Base-by-base conservation (phyloP, 2,888 invertebrate species). In the Andrena haemorrhoa region DNA sequence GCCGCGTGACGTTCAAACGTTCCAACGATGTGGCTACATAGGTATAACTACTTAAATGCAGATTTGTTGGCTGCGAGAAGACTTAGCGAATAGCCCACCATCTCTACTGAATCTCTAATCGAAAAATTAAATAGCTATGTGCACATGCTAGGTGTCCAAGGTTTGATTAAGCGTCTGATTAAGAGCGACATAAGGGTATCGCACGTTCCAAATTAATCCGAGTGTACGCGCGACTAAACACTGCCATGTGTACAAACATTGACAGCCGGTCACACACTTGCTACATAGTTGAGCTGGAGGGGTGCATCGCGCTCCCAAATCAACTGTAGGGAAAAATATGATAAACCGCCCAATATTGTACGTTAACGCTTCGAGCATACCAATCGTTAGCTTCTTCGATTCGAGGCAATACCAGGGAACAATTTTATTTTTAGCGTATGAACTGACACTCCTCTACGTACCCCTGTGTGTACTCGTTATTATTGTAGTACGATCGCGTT, bases 211-310 rank as follows among this genome's bases (percentile, higher is more conserved):
- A 84, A 84, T 83, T 91, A 92, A 91, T 91, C 89, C 87, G 84
- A 86, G 86, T 88, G 89, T 86, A 89, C 77, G 82, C 88, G 89
- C 88, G 84, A 86, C 90, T 90, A 92, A 91, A 92, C 84, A 89
- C 75, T 88, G 92, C 92, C 93, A 93, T 93, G 93, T 93, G 93
- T 93, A 93, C 92, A 93, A 93, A 93, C 93, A 93, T 86, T 91
- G 92, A 92, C 92, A 93, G 92, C 92, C 92, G 92, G 92, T 92
- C 87, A 85, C 82, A 86, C 91, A 91, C 91, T 91, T 90, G 91
- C 90, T 56, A 53, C 41, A 41, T 90, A 86, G 88, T 87, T 90
- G 87, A 83, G 81, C 77, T 75, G 72, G 75, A 70, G 75, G 86
- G 82, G 53, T n/a, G 56, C 31, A 23, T 66, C 35, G 63, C n/a